Percentiles rank a stretch among this genome's conserved stretches.
These are phyloP conservation scores for Congeria kusceri DNA, from an alignment of 2,888 invertebrate species.

Conservation along the genomic window DNA sequence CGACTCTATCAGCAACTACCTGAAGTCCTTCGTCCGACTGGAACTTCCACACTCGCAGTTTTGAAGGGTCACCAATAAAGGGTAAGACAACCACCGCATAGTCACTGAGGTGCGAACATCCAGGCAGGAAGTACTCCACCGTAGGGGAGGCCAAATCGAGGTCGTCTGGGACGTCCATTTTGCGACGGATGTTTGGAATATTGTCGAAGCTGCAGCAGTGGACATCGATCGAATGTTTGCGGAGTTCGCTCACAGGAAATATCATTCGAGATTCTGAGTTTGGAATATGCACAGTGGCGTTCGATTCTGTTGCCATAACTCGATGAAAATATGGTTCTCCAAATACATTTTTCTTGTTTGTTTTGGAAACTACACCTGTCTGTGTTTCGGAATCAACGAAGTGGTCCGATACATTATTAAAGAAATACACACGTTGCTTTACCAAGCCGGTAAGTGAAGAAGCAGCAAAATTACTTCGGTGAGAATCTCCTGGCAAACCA, in stretches of 20 bases:
- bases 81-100: slow-evolving; percentile 40
- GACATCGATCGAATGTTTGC: slow-evolving; percentile 29
- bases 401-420: too few species aligned
- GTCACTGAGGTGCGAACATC: slow-evolving; percentile 4
- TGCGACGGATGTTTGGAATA: slow-evolving; percentile 14
- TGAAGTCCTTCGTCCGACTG: slow-evolving; percentile 40
- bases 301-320: slow-evolving; percentile 6
- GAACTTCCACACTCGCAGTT: slow-evolving; percentile 43
- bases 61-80: slow-evolving; percentile 19
- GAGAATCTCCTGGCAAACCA: too few species aligned
- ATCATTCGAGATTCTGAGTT: slow-evolving; percentile 39
- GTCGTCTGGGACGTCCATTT: slow-evolving; percentile 21
- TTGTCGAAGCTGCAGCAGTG: slow-evolving; percentile 24
- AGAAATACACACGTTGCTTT: too few species aligned
- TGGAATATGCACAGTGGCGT: slow-evolving; percentile 30
- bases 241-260: slow-evolving; percentile 21
- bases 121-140: slow-evolving; percentile 40
- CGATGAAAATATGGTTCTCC: slow-evolving; percentile 30
- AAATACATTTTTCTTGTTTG: slow-evolving; percentile 34
- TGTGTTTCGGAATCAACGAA: slow-evolving; percentile 16
- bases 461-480: too few species aligned
- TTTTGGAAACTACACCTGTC: slow-evolving; percentile 22
- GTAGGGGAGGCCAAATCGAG: slow-evolving; percentile 37
- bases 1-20: slow-evolving; percentile 6
- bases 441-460: too few species aligned